phyloP scores from a whole-genome alignment of 2,797 vertebrate species.

The Chrysocyon brachyurus region DNA sequence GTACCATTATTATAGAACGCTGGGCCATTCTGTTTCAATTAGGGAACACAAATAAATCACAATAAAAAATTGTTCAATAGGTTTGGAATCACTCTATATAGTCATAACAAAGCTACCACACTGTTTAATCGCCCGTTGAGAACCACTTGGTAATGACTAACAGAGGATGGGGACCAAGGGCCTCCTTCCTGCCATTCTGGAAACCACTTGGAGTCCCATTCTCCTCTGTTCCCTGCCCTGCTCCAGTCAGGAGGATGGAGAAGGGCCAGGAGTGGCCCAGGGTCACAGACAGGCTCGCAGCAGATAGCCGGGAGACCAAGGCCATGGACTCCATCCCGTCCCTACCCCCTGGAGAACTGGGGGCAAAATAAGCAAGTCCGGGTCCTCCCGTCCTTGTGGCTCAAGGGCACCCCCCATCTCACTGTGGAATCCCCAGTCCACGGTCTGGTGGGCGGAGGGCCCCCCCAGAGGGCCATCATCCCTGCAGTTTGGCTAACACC shows the following conservation, averaged over 20 bases:
- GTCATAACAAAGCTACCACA: conserved; percentile 71
- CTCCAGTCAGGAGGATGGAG: neutral
- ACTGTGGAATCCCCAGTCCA: neutral
- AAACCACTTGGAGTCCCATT: conserved; percentile 29
- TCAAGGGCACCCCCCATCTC: neutral
- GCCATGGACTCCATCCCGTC: neutral
- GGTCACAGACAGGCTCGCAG: neutral
- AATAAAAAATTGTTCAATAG: conserved; percentile 81
- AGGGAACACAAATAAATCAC: conserved; percentile 84
- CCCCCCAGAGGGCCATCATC: neutral
- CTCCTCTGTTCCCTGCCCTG: neutral
- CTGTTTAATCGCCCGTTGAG: conserved; percentile 59
- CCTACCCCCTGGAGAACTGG: neutral
- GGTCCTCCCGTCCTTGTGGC: neutral
- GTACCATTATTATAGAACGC: conserved; percentile 77
- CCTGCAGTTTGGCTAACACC: neutral
- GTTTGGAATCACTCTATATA: conserved; percentile 79
- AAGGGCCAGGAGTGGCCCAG: conserved; percentile 26
- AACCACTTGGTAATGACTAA: conserved; percentile 81
- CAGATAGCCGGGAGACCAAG: conserved; percentile 11
- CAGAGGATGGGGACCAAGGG: neutral
- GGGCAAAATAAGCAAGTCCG: neutral
- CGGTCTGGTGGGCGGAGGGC: rapidly evolving
- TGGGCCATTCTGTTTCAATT: conserved; percentile 84
- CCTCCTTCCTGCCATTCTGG: conserved; percentile 68